Conservation (phyloP, 2,888 invertebrate species). For the Erannis defoliaria region DNA sequence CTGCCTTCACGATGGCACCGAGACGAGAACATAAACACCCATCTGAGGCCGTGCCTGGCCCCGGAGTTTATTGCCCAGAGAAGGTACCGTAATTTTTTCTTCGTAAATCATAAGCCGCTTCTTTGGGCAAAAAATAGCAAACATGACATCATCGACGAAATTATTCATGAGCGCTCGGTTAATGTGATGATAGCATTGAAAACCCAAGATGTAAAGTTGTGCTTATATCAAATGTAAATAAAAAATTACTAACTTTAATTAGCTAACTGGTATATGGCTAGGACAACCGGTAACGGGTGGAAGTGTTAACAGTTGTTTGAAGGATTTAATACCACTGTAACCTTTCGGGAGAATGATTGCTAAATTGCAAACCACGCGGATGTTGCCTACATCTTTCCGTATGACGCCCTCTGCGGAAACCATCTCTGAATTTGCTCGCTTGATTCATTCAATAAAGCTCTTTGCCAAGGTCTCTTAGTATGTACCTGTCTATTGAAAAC, state of each 20-base stretch:
- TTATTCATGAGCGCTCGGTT: constrained; percentile 38
- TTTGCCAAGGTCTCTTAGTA: constrained; percentile 33
- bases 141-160: constrained; percentile 48
- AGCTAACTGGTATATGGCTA: neutral
- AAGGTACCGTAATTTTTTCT: constrained; percentile 70
- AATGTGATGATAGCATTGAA: constrained; percentile 33
- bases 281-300: constrained; percentile 4
- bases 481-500: constrained; percentile 10
- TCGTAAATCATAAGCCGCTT: constrained; percentile 30
- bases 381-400: constrained; percentile 32
- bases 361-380: constrained; percentile 43
- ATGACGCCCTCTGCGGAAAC: constrained; percentile 43
- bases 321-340: constrained; percentile 12
- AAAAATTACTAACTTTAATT: neutral
- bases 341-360: constrained; percentile 20
- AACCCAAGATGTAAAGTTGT: constrained; percentile 17
- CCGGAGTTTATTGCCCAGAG: constrained; percentile 89
- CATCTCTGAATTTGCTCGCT: constrained; percentile 23
- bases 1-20: constrained; percentile 95
- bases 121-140: constrained; percentile 30
- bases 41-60: constrained; percentile 81
- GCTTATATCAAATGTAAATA: constrained; percentile 16
- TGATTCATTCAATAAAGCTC: constrained; percentile 27
- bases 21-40: constrained; percentile 72
- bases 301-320: constrained; percentile 5